phyloP scores from a whole-genome alignment of 1,140 invertebrate species.

The Fopius arisanus region DNA sequence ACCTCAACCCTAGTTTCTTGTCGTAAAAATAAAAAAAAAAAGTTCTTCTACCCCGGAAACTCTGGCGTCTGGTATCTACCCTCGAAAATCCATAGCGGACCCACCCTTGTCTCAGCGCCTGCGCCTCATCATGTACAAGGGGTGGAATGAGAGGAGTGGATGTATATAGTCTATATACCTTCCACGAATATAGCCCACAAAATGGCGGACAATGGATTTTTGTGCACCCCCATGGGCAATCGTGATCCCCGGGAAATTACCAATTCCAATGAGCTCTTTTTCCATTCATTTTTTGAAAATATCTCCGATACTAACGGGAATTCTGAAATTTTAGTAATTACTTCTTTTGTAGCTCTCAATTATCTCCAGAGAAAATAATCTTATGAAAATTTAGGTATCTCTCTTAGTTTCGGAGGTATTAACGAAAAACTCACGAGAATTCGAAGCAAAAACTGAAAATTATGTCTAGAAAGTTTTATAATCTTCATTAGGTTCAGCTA shows the following conservation, averaged over 20 bases:
- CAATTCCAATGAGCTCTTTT: constrained; percentile 19
- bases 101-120: constrained; percentile 47
- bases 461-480: too few relatives aligned
- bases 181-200: constrained; percentile 43
- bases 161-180: constrained; percentile 23
- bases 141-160: not conserved
- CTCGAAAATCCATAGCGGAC: constrained; percentile 57
- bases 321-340: too few relatives aligned
- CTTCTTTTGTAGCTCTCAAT: too few relatives aligned
- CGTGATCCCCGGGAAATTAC: not conserved
- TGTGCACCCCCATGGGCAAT: not conserved
- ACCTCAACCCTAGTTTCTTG: not conserved
- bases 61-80: constrained; percentile 45
- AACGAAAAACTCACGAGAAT: too few relatives aligned
- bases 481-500: too few relatives aligned
- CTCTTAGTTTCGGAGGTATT: too few relatives aligned
- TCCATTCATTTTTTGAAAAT: not conserved
- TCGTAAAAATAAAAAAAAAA: too few relatives aligned
- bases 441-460: too few relatives aligned
- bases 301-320: too few relatives aligned
- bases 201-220: constrained; percentile 42
- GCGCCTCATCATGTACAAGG: constrained; percentile 35
- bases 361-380: too few relatives aligned
- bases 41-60: constrained; percentile 47
- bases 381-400: too few relatives aligned